Conservation (phyloP, 2,797 vertebrate genomes). For the Morelia viridis region DNA sequence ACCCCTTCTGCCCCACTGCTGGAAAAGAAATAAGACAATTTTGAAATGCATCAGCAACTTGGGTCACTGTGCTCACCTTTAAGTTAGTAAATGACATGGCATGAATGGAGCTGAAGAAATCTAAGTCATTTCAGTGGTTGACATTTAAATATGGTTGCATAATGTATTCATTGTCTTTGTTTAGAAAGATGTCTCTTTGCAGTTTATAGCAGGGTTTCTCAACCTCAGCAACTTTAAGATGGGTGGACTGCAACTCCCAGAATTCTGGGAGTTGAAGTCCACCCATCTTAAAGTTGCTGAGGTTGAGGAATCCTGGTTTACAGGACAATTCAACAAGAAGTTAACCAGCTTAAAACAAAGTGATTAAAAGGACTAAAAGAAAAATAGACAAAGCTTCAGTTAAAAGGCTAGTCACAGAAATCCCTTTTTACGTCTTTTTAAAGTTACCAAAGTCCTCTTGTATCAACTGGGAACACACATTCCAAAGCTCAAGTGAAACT, state of each 20-base stretch:
- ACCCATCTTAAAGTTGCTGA: too few species aligned
- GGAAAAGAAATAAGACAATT: conserved; percentile 42
- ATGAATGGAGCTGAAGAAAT: neutral
- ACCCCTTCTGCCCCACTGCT: conserved; percentile 18
- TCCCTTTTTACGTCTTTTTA: neutral
- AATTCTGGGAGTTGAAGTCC: too few species aligned
- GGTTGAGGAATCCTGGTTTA: too few species aligned
- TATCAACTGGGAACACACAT: neutral
- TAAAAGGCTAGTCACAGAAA: neutral
- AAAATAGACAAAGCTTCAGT: neutral
- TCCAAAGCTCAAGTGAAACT: neutral
- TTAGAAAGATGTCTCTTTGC: neutral
- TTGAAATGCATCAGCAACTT: conserved; percentile 41
- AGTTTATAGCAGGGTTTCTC: neutral
- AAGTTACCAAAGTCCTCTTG: neutral
- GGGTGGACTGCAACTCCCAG: too few species aligned
- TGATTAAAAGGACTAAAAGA: neutral
- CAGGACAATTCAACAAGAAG: neutral
- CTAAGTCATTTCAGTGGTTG: neutral
- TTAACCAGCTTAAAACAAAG: neutral
- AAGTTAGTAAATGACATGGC: conserved; percentile 15
- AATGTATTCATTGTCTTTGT: neutral
- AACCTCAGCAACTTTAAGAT: too few species aligned
- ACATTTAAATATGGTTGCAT: neutral
- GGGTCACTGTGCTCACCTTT: conserved; percentile 36